Base-by-base conservation (phyloP, 2,888 invertebrate genomes). In the Leucophora obtusa region DNA sequence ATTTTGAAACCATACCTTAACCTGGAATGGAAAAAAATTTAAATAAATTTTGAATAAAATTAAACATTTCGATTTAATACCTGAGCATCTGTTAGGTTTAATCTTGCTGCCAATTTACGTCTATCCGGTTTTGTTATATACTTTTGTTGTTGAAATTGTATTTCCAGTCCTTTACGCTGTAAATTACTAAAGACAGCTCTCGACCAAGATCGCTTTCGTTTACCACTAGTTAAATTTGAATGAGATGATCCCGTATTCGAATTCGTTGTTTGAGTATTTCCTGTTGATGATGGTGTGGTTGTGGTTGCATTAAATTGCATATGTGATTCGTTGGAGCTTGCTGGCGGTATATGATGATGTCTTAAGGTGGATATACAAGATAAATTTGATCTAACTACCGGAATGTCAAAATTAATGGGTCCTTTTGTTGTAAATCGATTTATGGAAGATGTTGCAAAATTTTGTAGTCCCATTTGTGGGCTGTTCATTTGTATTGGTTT, bases 41-140 rank as follows among this genome's bases (percentile, higher is more conserved):
- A 21, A 62, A 9, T 18, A 43, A 10, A 35, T 38, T 11, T 38
- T 38, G 38, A 11, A 11, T 38, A 1, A 9, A 14, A 14, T 38
- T 38, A 9, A 38, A 11, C 11, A 6, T 38, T 38, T 11, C 10
- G 2, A 38, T 38, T 43, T 15, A 33, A 11, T 87, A 96, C 96
- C 93, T 97, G 97, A 6, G 97, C 97, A 91, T 98, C 98, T 0
- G 97, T 97, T 9, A 98, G 93, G 69, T 97, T 97, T 35, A 98
- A 91, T 11, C 97, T 96, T 5, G 97, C 97, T 0, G 98, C 98
- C 79, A 98, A 91, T 89, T 97, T 97, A 84, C 97, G 92, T 87
- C 98, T 92, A 87, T 98, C 98, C 0, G 97, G 98, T 89, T 98
- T 98, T 0, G 97, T 98, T 82, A 98, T 98, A 88, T 98, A 98